Conservation (phyloP, 2,797 vertebrate genomes). For the Oreortyx pictus region DNA sequence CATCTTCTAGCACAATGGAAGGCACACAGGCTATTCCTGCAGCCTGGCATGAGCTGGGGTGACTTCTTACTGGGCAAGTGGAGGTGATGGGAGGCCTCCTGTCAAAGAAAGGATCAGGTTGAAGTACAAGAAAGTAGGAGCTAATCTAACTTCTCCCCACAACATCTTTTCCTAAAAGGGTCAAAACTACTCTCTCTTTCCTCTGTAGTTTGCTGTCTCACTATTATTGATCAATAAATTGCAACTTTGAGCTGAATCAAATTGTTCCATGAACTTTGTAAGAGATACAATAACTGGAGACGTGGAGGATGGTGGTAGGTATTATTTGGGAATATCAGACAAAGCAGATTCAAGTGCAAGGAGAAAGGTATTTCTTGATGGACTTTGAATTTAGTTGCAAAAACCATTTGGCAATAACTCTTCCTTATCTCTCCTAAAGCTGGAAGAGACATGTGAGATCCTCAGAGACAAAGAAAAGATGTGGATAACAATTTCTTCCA, state of each 20-base stretch:
- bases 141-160: not conserved
- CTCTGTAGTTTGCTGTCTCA: not conserved
- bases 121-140: not conserved
- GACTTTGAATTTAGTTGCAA: not conserved
- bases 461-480: not conserved
- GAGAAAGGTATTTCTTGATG: not conserved
- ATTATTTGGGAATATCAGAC: not conserved
- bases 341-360: not conserved
- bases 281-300: not conserved
- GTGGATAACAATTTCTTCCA: not conserved
- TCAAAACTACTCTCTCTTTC: not conserved
- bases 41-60: not conserved
- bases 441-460: not conserved
- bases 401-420: not conserved
- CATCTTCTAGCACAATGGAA: not conserved
- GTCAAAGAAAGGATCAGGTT: not conserved
- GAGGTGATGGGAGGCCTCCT: not conserved
- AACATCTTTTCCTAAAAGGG: not conserved
- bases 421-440: not conserved
- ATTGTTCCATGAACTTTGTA: not conserved
- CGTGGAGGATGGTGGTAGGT: not conserved
- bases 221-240: not conserved
- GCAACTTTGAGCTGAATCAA: not conserved
- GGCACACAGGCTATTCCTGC: not conserved
- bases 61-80: not conserved